phyloP scores from a whole-genome alignment of 2,113 vertebrate species.

The Cricetomys ansorgei region DNA sequence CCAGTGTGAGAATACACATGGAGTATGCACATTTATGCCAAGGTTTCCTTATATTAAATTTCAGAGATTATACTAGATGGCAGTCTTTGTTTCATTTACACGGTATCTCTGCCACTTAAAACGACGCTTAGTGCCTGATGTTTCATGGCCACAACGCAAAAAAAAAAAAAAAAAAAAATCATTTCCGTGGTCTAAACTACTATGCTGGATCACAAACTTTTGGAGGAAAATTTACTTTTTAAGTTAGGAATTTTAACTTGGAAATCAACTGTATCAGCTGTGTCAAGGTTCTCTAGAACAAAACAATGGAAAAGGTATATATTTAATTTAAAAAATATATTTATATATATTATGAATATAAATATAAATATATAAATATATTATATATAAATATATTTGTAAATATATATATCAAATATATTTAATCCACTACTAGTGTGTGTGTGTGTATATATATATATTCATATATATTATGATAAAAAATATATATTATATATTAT shows the following conservation, averaged over 20 bases:
- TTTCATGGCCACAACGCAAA: background rate
- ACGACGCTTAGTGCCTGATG: background rate
- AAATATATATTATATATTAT: too few relatives aligned
- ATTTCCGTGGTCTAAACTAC: background rate
- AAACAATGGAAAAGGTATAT: background rate
- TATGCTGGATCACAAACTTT: background rate
- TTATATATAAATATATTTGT: too few relatives aligned
- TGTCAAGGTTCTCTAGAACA: background rate
- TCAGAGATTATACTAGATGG: background rate
- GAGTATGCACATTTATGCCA: background rate
- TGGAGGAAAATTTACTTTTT: constrained; percentile 1
- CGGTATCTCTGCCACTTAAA: background rate
- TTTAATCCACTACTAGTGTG: too few relatives aligned
- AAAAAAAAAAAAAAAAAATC: background rate
- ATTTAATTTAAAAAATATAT: background rate
- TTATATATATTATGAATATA: too few relatives aligned
- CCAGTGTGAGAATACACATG: background rate
- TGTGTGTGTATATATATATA: too few relatives aligned
- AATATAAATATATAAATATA: too few relatives aligned
- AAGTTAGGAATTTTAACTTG: constrained; percentile 12
- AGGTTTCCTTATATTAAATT: background rate
- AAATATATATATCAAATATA: too few relatives aligned
- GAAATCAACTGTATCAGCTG: constrained; percentile 12
- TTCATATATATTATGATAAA: too few relatives aligned
- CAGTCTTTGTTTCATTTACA: background rate